Evolutionary conservation across 2,113 vertebrate species (phyloP).

Genomic region (Vireo altiloquus): DNA sequence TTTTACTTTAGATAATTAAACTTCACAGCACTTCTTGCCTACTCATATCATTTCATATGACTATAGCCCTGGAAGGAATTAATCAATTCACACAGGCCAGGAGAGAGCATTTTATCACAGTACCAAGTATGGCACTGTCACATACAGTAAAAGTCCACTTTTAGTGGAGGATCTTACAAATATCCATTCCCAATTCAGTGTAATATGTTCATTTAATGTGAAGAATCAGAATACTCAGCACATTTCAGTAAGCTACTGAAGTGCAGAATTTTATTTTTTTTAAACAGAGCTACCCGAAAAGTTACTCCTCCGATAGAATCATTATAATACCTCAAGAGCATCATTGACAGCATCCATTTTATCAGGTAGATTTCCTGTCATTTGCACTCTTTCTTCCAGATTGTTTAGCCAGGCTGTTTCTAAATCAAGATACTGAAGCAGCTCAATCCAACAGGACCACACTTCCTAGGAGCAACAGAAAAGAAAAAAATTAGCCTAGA

Average conservation of each 20-base stretch:
- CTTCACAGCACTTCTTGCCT: background rate
- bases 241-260: background rate
- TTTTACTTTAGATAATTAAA: background rate
- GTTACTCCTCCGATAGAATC: background rate
- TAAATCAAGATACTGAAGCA: conserved; percentile 92
- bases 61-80: background rate
- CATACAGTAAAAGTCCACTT: background rate
- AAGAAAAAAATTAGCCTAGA: background rate
- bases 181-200: background rate
- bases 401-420: conserved; percentile 88
- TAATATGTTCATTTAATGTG: background rate
- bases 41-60: background rate
- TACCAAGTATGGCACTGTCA: background rate
- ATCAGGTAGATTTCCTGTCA: conserved; percentile 80
- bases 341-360: conserved; percentile 78
- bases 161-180: background rate
- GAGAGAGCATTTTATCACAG: background rate
- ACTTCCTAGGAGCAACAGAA: conserved; percentile 80
- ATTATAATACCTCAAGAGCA: conserved; percentile 84
- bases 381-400: conserved; percentile 84
- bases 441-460: conserved; percentile 98
- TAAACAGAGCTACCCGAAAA: background rate
- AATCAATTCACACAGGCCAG: background rate
- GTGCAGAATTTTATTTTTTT: background rate
- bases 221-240: background rate